These are phyloP conservation scores for Mystacides longicornis DNA, from an alignment of 2,888 invertebrate genomes.

Conservation along the genomic window DNA sequence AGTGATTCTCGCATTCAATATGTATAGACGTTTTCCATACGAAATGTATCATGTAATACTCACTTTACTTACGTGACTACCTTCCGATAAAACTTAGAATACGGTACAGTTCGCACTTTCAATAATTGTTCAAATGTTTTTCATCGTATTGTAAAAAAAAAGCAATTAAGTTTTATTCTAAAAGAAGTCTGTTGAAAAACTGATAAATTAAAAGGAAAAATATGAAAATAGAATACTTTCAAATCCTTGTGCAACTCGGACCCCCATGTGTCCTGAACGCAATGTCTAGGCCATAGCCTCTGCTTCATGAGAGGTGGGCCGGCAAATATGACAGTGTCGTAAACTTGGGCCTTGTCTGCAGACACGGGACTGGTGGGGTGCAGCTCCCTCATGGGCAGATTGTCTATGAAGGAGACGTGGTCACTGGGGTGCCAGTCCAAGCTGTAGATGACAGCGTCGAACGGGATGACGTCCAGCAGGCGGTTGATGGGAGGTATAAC, in stretches of 20 bases:
- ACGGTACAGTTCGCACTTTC: too few species aligned
- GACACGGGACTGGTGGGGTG: constrained; percentile 65
- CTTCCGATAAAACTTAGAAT: too few species aligned
- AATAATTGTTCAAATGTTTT: too few species aligned
- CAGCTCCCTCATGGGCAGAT: constrained; percentile 68
- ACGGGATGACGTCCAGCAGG: constrained; percentile 69
- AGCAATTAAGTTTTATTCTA: too few species aligned
- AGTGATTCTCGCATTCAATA: too few species aligned
- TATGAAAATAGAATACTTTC: too few species aligned
- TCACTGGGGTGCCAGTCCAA: constrained; percentile 96
- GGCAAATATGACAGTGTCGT: constrained; percentile 89
- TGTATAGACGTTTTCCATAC: too few species aligned
- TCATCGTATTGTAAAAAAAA: too few species aligned
- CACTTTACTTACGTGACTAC: too few species aligned
- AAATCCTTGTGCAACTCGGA: constrained; percentile 86
- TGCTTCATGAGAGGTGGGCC: constrained; percentile 81
- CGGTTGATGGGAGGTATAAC: constrained; percentile 88
- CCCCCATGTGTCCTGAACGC: constrained; percentile 93
- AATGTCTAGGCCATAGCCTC: constrained; percentile 92
- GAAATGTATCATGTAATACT: too few species aligned
- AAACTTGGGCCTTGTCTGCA: constrained; percentile 70
- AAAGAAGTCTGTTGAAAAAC: too few species aligned
- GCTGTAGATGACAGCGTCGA: constrained; percentile 87
- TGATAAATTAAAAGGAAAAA: too few species aligned
- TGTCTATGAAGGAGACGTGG: constrained; percentile 95